Percentiles rank a stretch among this genome's conserved stretches.
Evolutionary conservation across 2,888 invertebrate species (phyloP).

Genomic region (Andrena flavipes): DNA sequence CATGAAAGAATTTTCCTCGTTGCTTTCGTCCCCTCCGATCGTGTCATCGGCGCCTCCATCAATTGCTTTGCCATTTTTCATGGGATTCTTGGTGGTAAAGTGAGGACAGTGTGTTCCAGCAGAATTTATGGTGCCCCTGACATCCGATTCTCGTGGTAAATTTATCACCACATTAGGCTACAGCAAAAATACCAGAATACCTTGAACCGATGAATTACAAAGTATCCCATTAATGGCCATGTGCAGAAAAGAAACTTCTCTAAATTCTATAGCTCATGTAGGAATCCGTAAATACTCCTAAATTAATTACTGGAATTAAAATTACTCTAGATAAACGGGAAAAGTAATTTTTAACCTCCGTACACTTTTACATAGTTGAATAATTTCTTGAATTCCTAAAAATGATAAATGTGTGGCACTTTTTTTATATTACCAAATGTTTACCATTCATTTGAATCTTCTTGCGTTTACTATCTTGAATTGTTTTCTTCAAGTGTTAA

Average conservation of each 20-base stretch:
- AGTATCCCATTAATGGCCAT: background rate
- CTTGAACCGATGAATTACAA: background rate
- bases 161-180: constrained; percentile 47
- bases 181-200: background rate
- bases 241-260: background rate
- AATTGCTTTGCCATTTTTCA: constrained; percentile 49
- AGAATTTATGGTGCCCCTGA: constrained; percentile 32
- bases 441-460: too few relatives aligned
- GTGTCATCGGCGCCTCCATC: constrained; percentile 9
- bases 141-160: constrained; percentile 28
- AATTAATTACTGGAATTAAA: too few relatives aligned
- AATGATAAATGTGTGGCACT: too few relatives aligned
- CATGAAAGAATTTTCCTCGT: background rate
- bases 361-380: too few relatives aligned
- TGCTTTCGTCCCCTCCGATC: constrained; percentile 9
- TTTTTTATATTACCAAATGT: too few relatives aligned
- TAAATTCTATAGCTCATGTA: too few relatives aligned
- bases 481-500: too few relatives aligned
- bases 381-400: background rate
- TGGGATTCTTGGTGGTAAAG: constrained; percentile 6
- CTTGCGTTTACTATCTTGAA: too few relatives aligned
- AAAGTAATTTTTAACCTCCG: too few relatives aligned
- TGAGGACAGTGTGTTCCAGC: constrained; percentile 12
- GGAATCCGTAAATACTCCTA: too few relatives aligned
- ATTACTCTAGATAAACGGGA: too few relatives aligned